Conservation (phyloP, 2,888 invertebrate species). For the Alcis repandata region DNA sequence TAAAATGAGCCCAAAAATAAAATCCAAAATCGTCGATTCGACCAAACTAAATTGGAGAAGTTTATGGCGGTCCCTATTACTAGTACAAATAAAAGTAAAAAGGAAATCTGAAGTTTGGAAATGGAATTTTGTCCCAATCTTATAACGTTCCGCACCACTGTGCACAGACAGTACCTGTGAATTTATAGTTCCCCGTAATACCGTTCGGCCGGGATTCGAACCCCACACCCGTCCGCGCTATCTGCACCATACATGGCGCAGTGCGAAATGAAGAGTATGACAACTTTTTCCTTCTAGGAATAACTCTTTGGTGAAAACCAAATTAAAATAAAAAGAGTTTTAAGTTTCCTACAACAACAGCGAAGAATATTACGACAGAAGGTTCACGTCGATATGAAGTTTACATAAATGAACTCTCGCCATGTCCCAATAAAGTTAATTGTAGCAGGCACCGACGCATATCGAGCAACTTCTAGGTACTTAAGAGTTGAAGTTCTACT, state of each 20-base stretch:
- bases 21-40: not conserved
- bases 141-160: constrained; percentile 12
- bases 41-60: not conserved
- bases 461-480: too few relatives aligned
- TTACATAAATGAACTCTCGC: too few relatives aligned
- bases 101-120: constrained; percentile 8
- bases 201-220: constrained; percentile 27
- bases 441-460: too few relatives aligned
- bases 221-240: constrained; percentile 24
- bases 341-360: too few relatives aligned
- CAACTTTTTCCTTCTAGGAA: not conserved
- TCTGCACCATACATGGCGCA: constrained; percentile 17
- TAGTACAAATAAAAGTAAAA: constrained; percentile 22
- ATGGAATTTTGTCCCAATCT: constrained; percentile 26
- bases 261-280: not conserved
- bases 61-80: constrained; percentile 11
- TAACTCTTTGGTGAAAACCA: not conserved
- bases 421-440: too few relatives aligned
- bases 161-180: constrained; percentile 30
- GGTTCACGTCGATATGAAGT: too few relatives aligned
- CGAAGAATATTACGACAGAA: too few relatives aligned
- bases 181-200: constrained; percentile 32
- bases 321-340: too few relatives aligned
- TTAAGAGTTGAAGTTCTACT: too few relatives aligned
- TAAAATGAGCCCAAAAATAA: not conserved